phyloP scores from a whole-genome alignment of 1,140 invertebrate species.

The Drosophila tristis region DNA sequence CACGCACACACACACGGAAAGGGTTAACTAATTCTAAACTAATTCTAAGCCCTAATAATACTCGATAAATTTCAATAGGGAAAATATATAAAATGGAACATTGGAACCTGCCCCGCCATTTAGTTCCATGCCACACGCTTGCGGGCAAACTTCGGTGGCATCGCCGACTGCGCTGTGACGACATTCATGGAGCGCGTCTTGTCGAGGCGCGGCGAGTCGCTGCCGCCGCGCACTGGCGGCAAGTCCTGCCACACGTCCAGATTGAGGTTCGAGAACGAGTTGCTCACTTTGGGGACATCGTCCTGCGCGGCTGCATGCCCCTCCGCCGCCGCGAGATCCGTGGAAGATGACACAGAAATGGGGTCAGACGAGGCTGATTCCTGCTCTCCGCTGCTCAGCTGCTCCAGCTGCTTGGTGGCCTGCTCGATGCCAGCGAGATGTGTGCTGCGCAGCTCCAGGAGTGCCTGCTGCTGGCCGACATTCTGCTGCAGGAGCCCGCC shows the following conservation, averaged over 20 bases:
- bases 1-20: not conserved
- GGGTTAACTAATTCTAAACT: conserved; percentile 39
- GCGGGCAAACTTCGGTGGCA: conserved; percentile 72
- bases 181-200: conserved; percentile 69
- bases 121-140: conserved; percentile 78
- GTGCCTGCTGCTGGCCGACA: conserved; percentile 75
- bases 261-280: conserved; percentile 74
- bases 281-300: conserved; percentile 47
- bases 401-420: conserved; percentile 83
- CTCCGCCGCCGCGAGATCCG: not conserved
- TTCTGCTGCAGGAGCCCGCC: conserved; percentile 74
- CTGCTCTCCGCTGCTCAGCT: conserved; percentile 55
- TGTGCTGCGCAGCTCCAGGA: conserved; percentile 82
- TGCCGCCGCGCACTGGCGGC: conserved; percentile 43
- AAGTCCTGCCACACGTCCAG: conserved; percentile 73
- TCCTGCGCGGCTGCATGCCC: not conserved
- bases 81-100: not conserved
- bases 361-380: not conserved
- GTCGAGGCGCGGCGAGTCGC: conserved; percentile 45
- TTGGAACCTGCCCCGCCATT: not conserved
- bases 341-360: not conserved
- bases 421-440: conserved; percentile 84
- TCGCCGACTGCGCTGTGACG: conserved; percentile 60
- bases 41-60: conserved; percentile 42
- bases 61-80: conserved; percentile 52